Percentiles rank a stretch among this genome's conserved stretches.
Evolutionary conservation across 2,888 invertebrate species (phyloP).

Genomic region (Lapara coniferarum): DNA sequence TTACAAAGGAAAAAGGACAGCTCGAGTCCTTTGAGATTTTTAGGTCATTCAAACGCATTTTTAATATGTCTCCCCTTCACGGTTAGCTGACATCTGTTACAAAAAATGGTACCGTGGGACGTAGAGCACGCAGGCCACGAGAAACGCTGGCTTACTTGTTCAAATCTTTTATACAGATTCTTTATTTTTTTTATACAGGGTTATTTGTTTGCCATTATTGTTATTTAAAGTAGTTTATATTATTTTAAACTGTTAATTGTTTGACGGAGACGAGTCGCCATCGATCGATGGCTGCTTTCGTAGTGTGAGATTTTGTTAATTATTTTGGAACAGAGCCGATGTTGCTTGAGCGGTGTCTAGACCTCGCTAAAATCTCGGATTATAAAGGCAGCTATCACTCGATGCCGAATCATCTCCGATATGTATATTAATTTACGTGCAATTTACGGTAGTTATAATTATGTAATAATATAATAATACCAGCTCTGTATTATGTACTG

Average conservation of each 20-base stretch:
- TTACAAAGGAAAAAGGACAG: constrained; percentile 30
- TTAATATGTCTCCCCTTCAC: constrained; percentile 63
- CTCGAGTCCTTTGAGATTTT: constrained; percentile 41
- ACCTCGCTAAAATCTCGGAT: too few species aligned
- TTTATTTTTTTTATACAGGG: not conserved
- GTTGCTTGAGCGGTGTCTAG: too few species aligned
- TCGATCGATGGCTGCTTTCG: too few species aligned
- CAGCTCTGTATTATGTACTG: too few species aligned
- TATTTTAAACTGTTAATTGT: too few species aligned
- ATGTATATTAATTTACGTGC: not conserved
- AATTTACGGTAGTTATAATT: not conserved
- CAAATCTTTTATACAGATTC: too few species aligned
- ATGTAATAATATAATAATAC: too few species aligned
- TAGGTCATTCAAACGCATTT: constrained; percentile 66
- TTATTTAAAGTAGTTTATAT: not conserved
- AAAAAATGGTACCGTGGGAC: constrained; percentile 57
- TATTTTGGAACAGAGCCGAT: too few species aligned
- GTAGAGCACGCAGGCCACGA: constrained; percentile 41
- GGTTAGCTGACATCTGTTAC: constrained; percentile 65
- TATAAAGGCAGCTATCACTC: too few species aligned
- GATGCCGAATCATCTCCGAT: too few species aligned
- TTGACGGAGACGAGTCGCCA: too few species aligned
- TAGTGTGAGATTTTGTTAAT: too few species aligned
- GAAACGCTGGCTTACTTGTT: not conserved
- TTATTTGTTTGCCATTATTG: not conserved